These are phyloP conservation scores for Heliopora coerulea DNA, from an alignment of 92 coral and sea anemone genomes.

Conservation along the genomic window DNA sequence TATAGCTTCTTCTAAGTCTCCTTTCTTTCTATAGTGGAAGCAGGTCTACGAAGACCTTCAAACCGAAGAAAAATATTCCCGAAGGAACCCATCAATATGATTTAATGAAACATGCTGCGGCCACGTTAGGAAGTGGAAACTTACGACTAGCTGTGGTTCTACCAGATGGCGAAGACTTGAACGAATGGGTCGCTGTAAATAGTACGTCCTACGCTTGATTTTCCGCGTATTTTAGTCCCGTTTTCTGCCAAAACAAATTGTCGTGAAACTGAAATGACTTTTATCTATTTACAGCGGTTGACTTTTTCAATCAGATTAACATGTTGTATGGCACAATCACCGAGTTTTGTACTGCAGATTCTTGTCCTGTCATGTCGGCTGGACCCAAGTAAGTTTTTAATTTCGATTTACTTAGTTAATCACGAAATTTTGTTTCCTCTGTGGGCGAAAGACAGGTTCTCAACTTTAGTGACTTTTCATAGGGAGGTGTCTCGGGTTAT, in stretches of 20 bases:
- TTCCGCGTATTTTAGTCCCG: not conserved
- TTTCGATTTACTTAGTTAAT: not conserved
- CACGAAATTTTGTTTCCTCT: not conserved
- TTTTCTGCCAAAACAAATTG: not conserved
- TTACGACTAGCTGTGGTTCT: conserved; percentile 91
- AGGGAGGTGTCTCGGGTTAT: conserved; percentile 1
- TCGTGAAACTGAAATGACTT: not conserved
- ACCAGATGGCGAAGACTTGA: conserved; percentile 97
- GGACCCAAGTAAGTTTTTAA: conserved; percentile 90
- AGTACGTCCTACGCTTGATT: conserved; percentile 57
- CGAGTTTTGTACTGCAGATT: conserved; percentile 86
- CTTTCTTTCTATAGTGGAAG: conserved; percentile 70
- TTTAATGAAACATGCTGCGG: conserved; percentile 98
- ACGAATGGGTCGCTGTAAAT: conserved; percentile 99
- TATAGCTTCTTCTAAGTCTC: not conserved
- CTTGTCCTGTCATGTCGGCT: conserved; percentile 98
- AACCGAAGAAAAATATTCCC: conserved; percentile 97
- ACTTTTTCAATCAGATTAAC: conserved; percentile 96
- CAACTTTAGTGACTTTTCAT: not conserved
- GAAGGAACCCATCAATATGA: conserved; percentile 99
- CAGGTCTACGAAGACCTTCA: conserved; percentile 97
- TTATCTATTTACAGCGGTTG: conserved; percentile 75
- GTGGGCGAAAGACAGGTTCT: not conserved
- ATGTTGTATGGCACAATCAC: conserved; percentile 99
- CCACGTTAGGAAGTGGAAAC: conserved; percentile 97